A percentile compares a stretch with the other conserved stretches of the same genome.
phyloP scores from a whole-genome alignment of 2,113 vertebrate genomes.

The Tenrec ecaudatus region DNA sequence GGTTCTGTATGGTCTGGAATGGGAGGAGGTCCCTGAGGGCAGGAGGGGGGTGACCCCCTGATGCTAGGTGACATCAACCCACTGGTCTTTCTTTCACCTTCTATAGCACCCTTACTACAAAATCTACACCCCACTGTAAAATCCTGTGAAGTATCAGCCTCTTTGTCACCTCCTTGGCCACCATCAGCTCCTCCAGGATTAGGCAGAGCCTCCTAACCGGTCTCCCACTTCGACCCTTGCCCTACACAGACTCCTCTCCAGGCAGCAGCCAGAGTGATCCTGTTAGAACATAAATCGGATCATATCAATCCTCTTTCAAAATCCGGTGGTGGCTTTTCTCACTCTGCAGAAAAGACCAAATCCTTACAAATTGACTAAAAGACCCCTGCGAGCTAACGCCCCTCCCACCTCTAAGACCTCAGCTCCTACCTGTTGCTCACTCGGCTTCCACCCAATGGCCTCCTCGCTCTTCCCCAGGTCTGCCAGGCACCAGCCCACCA shows the following conservation, averaged over 20 bases:
- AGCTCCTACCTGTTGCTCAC: neutral
- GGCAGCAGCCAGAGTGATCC: neutral
- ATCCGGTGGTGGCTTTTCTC: neutral
- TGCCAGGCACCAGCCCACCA: neutral
- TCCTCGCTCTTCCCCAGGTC: neutral
- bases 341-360: neutral
- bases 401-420: accelerated
- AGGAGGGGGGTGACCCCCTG: too few species aligned
- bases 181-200: neutral
- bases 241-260: neutral
- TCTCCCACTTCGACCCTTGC: neutral
- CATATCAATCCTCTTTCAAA: neutral
- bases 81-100: neutral
- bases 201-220: neutral
- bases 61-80: neutral
- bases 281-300: neutral
- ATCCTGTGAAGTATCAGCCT: neutral
- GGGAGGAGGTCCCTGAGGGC: neutral
- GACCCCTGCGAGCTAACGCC: too few species aligned
- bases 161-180: neutral
- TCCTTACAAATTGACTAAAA: neutral
- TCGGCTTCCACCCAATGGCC: neutral
- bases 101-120: neutral
- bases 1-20: neutral
- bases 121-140: neutral